Evolutionary conservation across 1,140 invertebrate genomes (phyloP), one percentile per base, ranked within the genome.

Genomic region (Nephila pilipes): DNA sequence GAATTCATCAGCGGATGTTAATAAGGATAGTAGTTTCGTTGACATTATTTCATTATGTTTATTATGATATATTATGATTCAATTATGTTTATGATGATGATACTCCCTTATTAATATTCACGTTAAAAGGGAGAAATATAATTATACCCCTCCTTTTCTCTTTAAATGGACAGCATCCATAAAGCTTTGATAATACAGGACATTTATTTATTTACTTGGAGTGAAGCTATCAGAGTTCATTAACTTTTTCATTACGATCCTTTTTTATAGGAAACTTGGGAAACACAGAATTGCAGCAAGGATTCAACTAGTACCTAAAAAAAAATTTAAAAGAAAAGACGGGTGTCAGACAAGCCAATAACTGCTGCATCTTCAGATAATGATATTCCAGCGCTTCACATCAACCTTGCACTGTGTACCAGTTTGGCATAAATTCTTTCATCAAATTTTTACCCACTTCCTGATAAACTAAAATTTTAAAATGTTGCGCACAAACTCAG

Each of bases 21-120:
- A 81, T 81, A 46, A 20, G 46, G 38, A 38, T 54, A 55, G 80
- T 55, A 46, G 80, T 46, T n/a, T 2, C 80, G 80, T 55, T 54
- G 80, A 81, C 80, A 81, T 81, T 81, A 81, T 81, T 81, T 81
- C 22, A 81, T 81, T 81, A 81, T 55, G 80, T 81, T 81, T 25
- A 81, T 81, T 20, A 81, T 81, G 80, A 81, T 81, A 55, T 46
- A 81, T 81, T 81, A 81, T 81, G 80, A 81, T 81, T 81, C 80
- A 81, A 81, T 81, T 81, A 81, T 12, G 38, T 46, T 81, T 81
- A 81, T 81, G 80, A 81, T 16, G n/a, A 81, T 81, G 80, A 81
- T 81, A 81, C 29, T 54, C 80, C 22, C 80, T 81, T 46, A 55
- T 46, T 46, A 55, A 55, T 81, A 54, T 81, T 55, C 46, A 55